Evolutionary conservation across 2,113 vertebrate species (phyloP).

Genomic region (Eira barbara): DNA sequence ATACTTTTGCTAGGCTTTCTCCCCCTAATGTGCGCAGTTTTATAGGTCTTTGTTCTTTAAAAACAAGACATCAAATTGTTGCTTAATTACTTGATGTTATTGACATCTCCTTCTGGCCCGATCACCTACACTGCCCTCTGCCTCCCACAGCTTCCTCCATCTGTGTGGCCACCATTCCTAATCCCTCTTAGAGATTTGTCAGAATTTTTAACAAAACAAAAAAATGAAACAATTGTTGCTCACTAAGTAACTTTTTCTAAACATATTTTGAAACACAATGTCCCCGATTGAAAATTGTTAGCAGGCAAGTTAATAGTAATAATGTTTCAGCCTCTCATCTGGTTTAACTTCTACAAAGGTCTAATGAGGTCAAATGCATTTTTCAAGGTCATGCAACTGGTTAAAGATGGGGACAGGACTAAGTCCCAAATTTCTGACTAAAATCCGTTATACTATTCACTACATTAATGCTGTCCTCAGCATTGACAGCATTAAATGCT

Average conservation of each 20-base stretch:
- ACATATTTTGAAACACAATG: not conserved
- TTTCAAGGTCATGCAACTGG: slow-evolving; percentile 14
- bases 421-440: not conserved
- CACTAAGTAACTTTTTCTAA: not conserved
- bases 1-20: not conserved
- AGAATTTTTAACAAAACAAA: not conserved
- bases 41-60: not conserved
- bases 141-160: not conserved
- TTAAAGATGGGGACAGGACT: not conserved
- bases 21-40: not conserved
- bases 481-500: not conserved
- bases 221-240: not conserved
- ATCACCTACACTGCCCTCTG: not conserved
- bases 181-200: not conserved
- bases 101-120: not conserved
- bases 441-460: not conserved
- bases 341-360: slow-evolving; percentile 22
- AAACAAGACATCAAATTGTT: not conserved
- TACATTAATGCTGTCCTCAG: not conserved
- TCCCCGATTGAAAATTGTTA: not conserved
- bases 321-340: not conserved
- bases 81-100: not conserved
- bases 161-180: not conserved
- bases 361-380: slow-evolving; percentile 34
- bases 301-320: not conserved